Evolutionary conservation across 2,888 invertebrate genomes (phyloP).

Genomic region (Merodon equestris): DNA sequence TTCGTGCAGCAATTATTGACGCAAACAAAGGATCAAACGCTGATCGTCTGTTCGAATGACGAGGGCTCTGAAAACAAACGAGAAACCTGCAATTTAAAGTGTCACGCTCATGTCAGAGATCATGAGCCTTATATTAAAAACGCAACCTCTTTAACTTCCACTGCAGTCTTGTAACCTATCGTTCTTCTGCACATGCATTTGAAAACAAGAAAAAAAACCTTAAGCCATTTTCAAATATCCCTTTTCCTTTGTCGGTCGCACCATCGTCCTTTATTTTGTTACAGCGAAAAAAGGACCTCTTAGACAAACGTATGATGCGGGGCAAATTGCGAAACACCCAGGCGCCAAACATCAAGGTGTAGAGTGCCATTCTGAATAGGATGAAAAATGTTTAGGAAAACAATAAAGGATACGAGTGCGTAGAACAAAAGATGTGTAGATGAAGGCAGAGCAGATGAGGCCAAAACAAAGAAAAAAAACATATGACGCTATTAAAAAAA

Average conservation of each 20-base stretch:
- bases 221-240: slow-evolving; percentile 59
- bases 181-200: slow-evolving; percentile 5
- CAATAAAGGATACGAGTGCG: slow-evolving; percentile 33
- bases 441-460: slow-evolving; percentile 10
- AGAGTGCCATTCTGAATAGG: slow-evolving; percentile 11
- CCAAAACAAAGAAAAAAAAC: slow-evolving; percentile 44
- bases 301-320: slow-evolving; percentile 39
- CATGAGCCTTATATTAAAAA: slow-evolving; percentile 49
- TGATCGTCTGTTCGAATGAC: no score
- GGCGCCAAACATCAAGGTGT: slow-evolving; percentile 66
- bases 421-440: slow-evolving; percentile 37
- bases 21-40: no score
- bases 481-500: slow-evolving; percentile 69
- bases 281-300: slow-evolving; percentile 17
- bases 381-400: slow-evolving; percentile 43
- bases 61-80: not conserved
- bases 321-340: slow-evolving; percentile 70
- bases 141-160: slow-evolving; percentile 35
- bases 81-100: slow-evolving; percentile 52
- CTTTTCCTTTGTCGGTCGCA: slow-evolving; percentile 38
- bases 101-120: slow-evolving; percentile 53
- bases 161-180: slow-evolving; percentile 11
- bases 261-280: slow-evolving; percentile 28
- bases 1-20: slow-evolving; percentile 25
- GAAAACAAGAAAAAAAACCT: slow-evolving; percentile 11